These are phyloP conservation scores for Erpetoichthys calabaricus DNA, from an alignment of 2,797 vertebrate genomes.

Conservation along the genomic window DNA sequence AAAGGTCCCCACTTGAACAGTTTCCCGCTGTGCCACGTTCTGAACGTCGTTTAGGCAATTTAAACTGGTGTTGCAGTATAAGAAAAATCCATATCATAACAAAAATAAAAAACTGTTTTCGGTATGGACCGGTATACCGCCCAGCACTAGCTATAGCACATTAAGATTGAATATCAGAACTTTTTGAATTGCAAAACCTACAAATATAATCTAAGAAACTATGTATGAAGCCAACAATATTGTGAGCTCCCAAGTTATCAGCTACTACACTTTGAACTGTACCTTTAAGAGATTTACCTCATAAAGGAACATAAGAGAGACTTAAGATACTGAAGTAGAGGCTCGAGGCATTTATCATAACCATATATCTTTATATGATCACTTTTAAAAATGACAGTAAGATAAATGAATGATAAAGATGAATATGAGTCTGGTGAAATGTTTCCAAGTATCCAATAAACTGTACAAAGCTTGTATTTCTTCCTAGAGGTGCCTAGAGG, in stretches of 20 bases:
- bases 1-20: too few relatives aligned
- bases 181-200: conserved; percentile 17
- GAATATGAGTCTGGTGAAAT: conserved; percentile 8
- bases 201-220: conserved; percentile 13
- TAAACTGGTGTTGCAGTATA: too few relatives aligned
- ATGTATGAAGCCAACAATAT: conserved; percentile 15
- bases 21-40: too few relatives aligned
- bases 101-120: too few relatives aligned
- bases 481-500: conserved; percentile 18
- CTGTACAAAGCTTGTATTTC: conserved; percentile 17
- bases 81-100: too few relatives aligned
- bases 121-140: too few relatives aligned
- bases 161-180: conserved; percentile 9
- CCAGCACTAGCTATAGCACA: conserved; percentile 13
- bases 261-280: conserved; percentile 5
- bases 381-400: conserved; percentile 17
- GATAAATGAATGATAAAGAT: conserved; percentile 13
- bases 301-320: conserved; percentile 10
- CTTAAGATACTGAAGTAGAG: conserved; percentile 11
- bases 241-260: conserved; percentile 7
- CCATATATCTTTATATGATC: conserved; percentile 15
- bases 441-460: conserved; percentile 17
- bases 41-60: too few relatives aligned
- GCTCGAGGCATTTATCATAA: conserved; percentile 7
- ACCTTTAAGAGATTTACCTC: too few relatives aligned